Evolutionary conservation across 2,113 vertebrate genomes (phyloP).

Genomic region (Seriola dumerili): DNA sequence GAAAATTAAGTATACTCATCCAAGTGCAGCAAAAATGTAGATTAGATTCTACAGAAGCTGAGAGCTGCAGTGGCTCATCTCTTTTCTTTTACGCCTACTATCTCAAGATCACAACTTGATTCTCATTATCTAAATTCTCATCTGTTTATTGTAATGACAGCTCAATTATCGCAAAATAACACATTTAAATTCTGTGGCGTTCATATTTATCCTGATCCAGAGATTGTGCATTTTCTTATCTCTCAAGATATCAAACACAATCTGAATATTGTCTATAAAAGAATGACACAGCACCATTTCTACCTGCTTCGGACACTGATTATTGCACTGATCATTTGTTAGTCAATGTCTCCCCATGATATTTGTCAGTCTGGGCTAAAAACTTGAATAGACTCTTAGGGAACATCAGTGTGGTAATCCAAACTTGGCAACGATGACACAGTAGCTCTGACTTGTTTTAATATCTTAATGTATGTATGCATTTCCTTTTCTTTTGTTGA

Average conservation of each 20-base stretch:
- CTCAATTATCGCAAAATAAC: constrained; percentile 24
- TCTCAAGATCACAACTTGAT: constrained; percentile 35
- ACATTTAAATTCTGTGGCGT: background rate
- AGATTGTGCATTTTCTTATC: constrained; percentile 20
- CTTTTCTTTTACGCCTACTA: constrained; percentile 2
- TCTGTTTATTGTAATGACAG: constrained; percentile 6
- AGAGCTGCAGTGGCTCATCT: background rate
- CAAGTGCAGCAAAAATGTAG: constrained; percentile 8
- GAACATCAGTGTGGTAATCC: background rate
- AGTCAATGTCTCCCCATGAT: background rate
- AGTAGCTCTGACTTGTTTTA: constrained; percentile 12
- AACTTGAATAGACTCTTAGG: background rate
- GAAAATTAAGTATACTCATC: constrained; percentile 15
- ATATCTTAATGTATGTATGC: background rate
- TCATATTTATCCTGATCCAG: background rate
- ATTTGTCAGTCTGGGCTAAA: background rate
- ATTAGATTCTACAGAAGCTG: constrained; percentile 23
- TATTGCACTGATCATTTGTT: background rate
- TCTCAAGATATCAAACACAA: background rate
- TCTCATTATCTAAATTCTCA: constrained; percentile 26
- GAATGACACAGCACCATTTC: background rate
- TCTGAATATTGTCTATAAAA: background rate
- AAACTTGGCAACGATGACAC: background rate
- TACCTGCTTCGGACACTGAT: background rate
- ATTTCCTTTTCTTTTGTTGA: constrained; percentile 3